phyloP scores from a whole-genome alignment of 2,113 vertebrate species.

The Nycticorax nycticorax region DNA sequence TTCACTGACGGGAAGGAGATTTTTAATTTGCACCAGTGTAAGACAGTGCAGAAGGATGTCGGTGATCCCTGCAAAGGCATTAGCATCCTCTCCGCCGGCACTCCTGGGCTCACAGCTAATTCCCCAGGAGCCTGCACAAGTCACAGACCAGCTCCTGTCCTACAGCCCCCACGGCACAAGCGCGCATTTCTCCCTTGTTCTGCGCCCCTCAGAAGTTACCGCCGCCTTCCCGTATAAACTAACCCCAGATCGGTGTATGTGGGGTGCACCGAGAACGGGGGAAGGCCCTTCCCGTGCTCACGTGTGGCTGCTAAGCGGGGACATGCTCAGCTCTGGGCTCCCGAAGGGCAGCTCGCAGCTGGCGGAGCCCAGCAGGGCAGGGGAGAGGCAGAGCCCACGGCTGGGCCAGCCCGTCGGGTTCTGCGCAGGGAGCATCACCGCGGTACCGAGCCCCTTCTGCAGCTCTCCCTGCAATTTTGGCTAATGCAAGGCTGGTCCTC shows the following conservation, averaged over 20 bases:
- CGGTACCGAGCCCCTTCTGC: background rate
- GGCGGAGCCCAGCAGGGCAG: accelerated
- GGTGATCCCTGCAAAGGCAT: background rate
- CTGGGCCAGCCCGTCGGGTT: accelerated
- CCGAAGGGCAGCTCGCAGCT: accelerated
- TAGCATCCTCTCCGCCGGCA: background rate
- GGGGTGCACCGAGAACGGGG: background rate
- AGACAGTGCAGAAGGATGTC: background rate
- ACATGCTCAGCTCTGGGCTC: accelerated
- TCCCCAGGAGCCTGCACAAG: background rate
- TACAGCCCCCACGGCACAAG: background rate
- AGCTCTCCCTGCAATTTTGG: background rate
- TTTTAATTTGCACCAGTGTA: background rate
- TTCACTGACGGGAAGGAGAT: background rate
- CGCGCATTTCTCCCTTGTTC: accelerated
- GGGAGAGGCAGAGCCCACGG: accelerated
- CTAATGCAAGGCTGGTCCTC: background rate
- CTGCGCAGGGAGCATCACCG: accelerated
- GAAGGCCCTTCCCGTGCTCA: background rate
- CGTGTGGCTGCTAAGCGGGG: background rate
- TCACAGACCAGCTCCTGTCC: background rate
- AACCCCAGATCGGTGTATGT: accelerated
- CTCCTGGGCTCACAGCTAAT: background rate
- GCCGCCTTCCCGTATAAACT: accelerated
- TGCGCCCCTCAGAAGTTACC: accelerated